Evolutionary conservation across 2,888 invertebrate species (phyloP), one percentile per base, ranked within the genome.

Genomic region (Rhogogaster chlorosoma): DNA sequence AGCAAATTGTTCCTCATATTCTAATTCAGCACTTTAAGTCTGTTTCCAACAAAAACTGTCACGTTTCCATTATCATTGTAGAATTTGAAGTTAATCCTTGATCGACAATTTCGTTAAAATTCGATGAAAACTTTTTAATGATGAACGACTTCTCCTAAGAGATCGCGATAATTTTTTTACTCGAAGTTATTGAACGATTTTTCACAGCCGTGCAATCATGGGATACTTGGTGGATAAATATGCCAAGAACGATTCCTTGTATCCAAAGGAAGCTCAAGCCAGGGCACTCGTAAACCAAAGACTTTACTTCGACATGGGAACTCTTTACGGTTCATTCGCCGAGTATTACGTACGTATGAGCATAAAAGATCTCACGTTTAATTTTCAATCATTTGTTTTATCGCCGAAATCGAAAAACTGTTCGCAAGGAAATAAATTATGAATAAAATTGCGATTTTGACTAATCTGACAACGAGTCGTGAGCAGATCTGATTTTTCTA

Each of bases 141-240:
- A 36, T 1, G 32, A 70, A 32, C 36, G 5, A 26, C 61, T 4
- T 61, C 26, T 26, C 0, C 2, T 61, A 2, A 10, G 7, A 61
- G 3, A 61, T 73, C 61, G 18, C 45, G 38, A 15, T 83, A 38
- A 36, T 90, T 91, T 89, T 6, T 6, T 90, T 85, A 9, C 22
- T 70, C 18, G n/a, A 29, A 70, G 7, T 36, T 36, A n/a, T 70
- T 18, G 6, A 7, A 70, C 3, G 9, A 36, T 85, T 77, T 75
- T 77, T 94, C 94, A 36, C 93, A 96, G 96, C 88, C 96, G 96
- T 29, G 96, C 96, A 0, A 96, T 97, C 77, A 94, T 96, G 93
- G 92, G 94, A 6, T 97, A 97, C 91, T 91, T 97, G 87, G 95
- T 94, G 10, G 95, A 96, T 86, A 95, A 96, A 77, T 97, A 96